These are phyloP conservation scores for Pseudomyrmex sp. DNA, from an alignment of 1,140 invertebrate species.

Conservation along the genomic window DNA sequence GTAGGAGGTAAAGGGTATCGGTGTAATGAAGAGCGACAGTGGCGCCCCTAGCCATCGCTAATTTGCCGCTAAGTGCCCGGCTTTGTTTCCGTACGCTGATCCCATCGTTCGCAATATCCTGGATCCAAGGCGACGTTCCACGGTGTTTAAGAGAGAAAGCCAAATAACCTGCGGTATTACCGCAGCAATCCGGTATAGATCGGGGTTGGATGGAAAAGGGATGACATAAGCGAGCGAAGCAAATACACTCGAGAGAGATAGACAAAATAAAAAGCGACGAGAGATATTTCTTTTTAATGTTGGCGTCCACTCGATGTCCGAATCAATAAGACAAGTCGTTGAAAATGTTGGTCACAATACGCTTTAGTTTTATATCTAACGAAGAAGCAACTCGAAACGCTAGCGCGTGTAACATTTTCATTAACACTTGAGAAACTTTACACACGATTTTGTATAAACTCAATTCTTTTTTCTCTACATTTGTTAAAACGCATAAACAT, in stretches of 20 bases:
- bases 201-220: conserved; percentile 41
- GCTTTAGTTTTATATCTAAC: too few species aligned
- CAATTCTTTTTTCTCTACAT: too few species aligned
- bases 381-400: too few species aligned
- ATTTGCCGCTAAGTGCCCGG: conserved; percentile 77
- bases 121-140: conserved; percentile 70
- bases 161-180: conserved; percentile 71
- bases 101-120: conserved; percentile 77
- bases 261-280: background rate
- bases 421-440: too few species aligned
- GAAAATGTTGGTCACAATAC: background rate
- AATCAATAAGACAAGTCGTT: conserved; percentile 1
- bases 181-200: conserved; percentile 51
- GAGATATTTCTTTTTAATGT: conserved; percentile 15
- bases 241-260: background rate
- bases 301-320: background rate
- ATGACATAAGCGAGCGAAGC: conserved; percentile 9
- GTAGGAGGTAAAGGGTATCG: conserved; percentile 50
- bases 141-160: conserved; percentile 67
- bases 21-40: conserved; percentile 78
- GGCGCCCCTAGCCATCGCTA: conserved; percentile 72
- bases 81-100: conserved; percentile 77
- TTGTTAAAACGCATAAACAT: too few species aligned
- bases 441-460: too few species aligned
- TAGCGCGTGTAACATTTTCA: too few species aligned